Evolutionary conservation across 2,113 vertebrate species (phyloP).

Genomic region (Bos indicus): DNA sequence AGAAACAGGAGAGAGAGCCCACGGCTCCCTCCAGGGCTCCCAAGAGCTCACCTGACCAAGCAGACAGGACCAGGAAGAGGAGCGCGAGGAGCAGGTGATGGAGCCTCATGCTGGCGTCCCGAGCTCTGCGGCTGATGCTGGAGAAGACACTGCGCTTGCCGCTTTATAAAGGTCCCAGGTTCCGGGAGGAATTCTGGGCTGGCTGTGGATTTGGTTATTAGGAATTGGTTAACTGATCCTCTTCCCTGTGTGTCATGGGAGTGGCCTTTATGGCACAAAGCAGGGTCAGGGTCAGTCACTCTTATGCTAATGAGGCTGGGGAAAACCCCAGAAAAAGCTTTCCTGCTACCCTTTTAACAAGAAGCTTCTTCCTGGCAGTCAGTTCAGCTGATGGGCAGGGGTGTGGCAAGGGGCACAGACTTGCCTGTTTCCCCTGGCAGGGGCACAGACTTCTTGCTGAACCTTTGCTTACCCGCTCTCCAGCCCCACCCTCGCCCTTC

Average conservation of each 20-base stretch:
- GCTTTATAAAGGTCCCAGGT: neutral
- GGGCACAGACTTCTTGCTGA: no score
- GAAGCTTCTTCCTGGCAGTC: neutral
- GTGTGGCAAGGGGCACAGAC: neutral
- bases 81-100: neutral
- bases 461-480: neutral
- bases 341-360: neutral
- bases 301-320: neutral
- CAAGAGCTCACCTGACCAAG: fast-evolving
- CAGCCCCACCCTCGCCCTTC: no score
- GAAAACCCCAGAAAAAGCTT: neutral
- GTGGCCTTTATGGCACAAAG: neutral
- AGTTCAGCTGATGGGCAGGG: neutral
- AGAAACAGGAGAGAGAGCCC: neutral
- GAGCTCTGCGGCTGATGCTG: fast-evolving
- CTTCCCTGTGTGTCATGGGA: neutral
- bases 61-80: neutral
- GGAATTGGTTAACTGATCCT: neutral
- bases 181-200: fast-evolving
- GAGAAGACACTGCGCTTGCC: neutral
- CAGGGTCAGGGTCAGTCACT: fast-evolving
- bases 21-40: fast-evolving
- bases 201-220: neutral
- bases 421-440: neutral
- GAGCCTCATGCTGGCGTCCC: neutral